phyloP scores from a whole-genome alignment of 2,113 vertebrate genomes.

The Salvelinus sp. region DNA sequence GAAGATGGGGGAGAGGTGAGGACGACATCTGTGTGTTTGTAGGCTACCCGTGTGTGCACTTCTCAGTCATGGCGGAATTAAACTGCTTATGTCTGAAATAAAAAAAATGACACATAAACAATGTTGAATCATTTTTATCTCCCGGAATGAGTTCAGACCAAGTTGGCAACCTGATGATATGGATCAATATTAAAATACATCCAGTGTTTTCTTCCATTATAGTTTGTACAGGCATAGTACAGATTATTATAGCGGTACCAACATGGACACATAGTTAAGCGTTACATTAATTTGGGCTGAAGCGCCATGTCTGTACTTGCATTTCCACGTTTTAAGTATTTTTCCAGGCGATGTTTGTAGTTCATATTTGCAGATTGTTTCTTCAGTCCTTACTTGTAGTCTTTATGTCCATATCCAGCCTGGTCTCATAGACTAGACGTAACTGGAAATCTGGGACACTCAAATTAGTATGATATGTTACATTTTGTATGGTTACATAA shows the following conservation, averaged over 20 bases:
- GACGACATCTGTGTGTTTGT: not conserved
- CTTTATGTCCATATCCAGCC: slow-evolving; percentile 6
- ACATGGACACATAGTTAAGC: slow-evolving; percentile 32
- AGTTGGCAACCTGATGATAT: not conserved
- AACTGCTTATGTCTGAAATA: too few species aligned
- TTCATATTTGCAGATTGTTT: not conserved
- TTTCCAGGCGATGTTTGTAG: not conserved
- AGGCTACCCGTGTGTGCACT: not conserved
- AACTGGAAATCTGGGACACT: too few species aligned
- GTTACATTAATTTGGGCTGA: slow-evolving; percentile 43
- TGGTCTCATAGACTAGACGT: too few species aligned
- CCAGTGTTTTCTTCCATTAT: slow-evolving; percentile 24
- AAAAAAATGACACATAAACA: too few species aligned
- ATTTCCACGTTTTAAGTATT: not conserved
- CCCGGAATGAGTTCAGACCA: too few species aligned
- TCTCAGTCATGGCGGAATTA: not conserved
- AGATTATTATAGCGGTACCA: slow-evolving; percentile 31
- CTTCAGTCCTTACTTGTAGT: not conserved
- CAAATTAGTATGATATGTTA: too few species aligned
- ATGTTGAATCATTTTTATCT: too few species aligned
- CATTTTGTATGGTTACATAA: too few species aligned
- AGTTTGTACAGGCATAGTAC: slow-evolving; percentile 24
- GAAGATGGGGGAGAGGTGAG: not conserved
- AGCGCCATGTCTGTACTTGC: slow-evolving; percentile 32
- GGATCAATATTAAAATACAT: slow-evolving; percentile 3